Evolutionary conservation across 2,113 vertebrate species (phyloP).

Genomic region (Zapus hudsonius): DNA sequence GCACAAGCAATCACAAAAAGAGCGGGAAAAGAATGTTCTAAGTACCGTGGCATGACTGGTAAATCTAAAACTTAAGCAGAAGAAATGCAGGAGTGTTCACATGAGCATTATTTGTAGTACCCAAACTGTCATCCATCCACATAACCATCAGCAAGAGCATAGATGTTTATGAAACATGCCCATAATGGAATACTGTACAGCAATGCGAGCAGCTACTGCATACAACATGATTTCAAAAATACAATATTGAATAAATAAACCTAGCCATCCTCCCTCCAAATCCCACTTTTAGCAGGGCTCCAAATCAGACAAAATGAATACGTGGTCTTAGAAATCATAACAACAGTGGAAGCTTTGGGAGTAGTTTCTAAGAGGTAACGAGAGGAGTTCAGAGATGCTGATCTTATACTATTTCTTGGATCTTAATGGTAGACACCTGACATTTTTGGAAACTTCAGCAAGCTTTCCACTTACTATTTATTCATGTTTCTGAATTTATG

Average conservation of each 20-base stretch:
- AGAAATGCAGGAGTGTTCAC: background rate
- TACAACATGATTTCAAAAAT: background rate
- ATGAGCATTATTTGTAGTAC: background rate
- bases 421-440: background rate
- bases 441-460: background rate
- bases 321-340: background rate
- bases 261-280: background rate
- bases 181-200: background rate
- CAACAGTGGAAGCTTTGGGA: background rate
- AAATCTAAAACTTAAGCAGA: background rate
- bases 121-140: background rate
- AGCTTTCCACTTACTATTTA: background rate
- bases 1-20: background rate
- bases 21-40: background rate
- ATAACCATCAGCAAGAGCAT: background rate
- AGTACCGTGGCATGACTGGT: too few species aligned
- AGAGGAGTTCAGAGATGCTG: background rate
- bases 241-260: background rate
- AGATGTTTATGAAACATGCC: background rate
- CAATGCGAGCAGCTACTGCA: background rate
- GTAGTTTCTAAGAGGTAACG: background rate
- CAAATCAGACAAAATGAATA: background rate
- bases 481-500: background rate
- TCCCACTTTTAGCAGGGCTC: background rate
- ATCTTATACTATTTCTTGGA: background rate